Conservation (phyloP, 2,113 vertebrate genomes). For the Gasterosteus aculeatus region DNA sequence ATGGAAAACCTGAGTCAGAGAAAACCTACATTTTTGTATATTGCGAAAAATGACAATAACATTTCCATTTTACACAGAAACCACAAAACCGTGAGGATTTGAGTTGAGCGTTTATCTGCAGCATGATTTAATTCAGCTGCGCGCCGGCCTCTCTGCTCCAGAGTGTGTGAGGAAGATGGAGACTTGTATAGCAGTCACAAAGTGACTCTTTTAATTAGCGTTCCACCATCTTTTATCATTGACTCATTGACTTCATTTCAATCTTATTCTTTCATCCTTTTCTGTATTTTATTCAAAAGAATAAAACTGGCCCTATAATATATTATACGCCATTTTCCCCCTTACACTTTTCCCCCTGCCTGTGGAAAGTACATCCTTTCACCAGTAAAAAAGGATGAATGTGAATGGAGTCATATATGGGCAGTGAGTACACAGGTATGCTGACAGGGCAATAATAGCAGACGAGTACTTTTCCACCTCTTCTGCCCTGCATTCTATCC, state of each 20-base stretch:
- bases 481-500: background rate
- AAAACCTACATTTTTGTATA: background rate
- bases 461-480: background rate
- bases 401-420: constrained; percentile 29
- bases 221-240: background rate
- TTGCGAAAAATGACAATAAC: background rate
- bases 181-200: background rate
- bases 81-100: background rate
- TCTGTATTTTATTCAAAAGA: background rate
- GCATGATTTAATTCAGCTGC: background rate
- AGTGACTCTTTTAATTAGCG: background rate
- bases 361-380: background rate
- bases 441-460: constrained; percentile 4
- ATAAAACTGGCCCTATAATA: background rate
- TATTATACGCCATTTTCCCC: background rate
- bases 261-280: background rate
- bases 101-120: background rate
- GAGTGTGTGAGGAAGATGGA: background rate
- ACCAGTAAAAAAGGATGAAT: constrained; percentile 5
- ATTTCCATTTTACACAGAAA: background rate
- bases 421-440: constrained; percentile 4
- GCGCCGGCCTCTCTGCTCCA: background rate
- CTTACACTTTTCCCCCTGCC: background rate
- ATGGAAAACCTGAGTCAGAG: background rate
- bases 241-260: background rate